Percentiles rank a stretch among this genome's conserved stretches.
Evolutionary conservation across 2,888 invertebrate genomes (phyloP).

Genomic region (Orchestes rusci): DNA sequence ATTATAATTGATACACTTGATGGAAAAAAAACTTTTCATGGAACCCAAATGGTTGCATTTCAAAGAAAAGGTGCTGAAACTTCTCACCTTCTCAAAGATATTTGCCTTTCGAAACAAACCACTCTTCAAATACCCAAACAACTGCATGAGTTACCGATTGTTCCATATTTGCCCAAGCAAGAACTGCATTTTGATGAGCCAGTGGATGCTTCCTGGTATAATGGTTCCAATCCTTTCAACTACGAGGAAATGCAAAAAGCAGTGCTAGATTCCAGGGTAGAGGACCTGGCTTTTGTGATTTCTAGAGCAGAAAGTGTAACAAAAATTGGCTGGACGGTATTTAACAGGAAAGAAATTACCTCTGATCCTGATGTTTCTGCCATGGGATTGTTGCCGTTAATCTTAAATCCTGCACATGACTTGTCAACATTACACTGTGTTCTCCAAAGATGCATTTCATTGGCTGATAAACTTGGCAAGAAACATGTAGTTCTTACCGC

Average conservation of each 20-base stretch:
- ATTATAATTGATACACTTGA: neutral
- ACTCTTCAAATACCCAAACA: neutral
- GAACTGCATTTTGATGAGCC: neutral
- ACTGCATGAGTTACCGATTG: neutral
- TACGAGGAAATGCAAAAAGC: neutral
- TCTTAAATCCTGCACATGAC: conserved; percentile 1
- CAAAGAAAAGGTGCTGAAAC: conserved; percentile 2
- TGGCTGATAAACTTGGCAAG: conserved; percentile 5
- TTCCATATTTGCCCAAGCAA: neutral
- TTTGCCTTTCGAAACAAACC: neutral
- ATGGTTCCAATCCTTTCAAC: neutral
- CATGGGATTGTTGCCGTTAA: conserved; percentile 4
- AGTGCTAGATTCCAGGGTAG: neutral
- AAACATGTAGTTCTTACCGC: conserved; percentile 5
- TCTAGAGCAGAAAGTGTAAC: neutral
- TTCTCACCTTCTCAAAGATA: no score
- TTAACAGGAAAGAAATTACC: conserved; percentile 1
- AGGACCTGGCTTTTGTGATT: neutral
- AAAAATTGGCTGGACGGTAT: conserved; percentile 1
- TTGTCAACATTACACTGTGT: conserved; percentile 1
- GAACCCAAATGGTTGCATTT: conserved; percentile 1
- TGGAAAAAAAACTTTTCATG: conserved; percentile 2
- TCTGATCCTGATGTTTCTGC: conserved; percentile 1
- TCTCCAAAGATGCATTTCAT: neutral
- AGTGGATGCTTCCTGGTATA: conserved; percentile 1